Evolutionary conservation across 2,888 invertebrate species (phyloP), one percentile per base, ranked within the genome.

Genomic region (Dryomyza anilis): DNA sequence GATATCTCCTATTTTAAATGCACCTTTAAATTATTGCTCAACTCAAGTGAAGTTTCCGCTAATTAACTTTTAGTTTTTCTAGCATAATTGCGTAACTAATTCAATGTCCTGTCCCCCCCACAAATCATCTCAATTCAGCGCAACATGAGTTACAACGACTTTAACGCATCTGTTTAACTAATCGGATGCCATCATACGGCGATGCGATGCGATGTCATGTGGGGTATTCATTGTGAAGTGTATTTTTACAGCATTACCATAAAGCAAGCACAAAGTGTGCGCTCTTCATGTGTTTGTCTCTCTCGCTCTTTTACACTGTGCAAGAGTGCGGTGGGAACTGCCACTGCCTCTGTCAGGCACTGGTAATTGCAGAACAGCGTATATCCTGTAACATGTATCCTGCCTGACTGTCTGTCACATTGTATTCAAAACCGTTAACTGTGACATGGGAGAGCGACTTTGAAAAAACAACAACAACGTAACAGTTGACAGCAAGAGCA

Each of bases 381-480:
- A 39, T 39, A 10, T 25, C 23, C 46, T 46, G 16, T 1, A 29
- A n/a, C 53, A 12, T 16, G 16, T 36, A 19, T 45, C 14, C 5
- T 36, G 55, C 36, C 36, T 33, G 36, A 23, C 33, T 12, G 52
- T 25, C 5, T 50, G 60, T 60, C 53, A 55, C 53, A 53, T 62
- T 62, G 12, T 46, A 58, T 39, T 58, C 46, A 16, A 10, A 50
- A 48, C 25, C 16, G 30, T 59, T 19, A 25, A 50, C 36, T 61
- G 29, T 30, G 62, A 29, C 57, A 23, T 55, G 61, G 55, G 63
- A 64, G 62, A 59, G 53, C 33, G 59, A 43, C 21, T 58, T 52
- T 59, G 56, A 39, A 63, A 55, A 16, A 27, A 39, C 46, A 53
- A 46, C 8, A 52, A 27, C 52, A 52, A 43, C 53, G 43, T 16